These are phyloP conservation scores for Falco berigora DNA, from an alignment of 2,797 vertebrate genomes.

Conservation along the genomic window DNA sequence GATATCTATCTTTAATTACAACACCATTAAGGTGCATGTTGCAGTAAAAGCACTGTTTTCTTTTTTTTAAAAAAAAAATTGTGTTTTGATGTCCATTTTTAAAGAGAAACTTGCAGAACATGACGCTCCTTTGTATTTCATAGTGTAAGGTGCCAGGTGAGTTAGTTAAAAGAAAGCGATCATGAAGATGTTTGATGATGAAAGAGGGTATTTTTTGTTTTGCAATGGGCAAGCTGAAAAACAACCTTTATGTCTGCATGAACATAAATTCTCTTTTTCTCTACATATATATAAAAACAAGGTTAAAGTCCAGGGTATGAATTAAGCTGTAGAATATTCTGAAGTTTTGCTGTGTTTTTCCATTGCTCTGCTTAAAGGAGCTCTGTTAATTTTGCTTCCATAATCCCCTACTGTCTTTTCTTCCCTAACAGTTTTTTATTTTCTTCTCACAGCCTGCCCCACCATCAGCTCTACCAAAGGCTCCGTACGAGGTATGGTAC, in stretches of 20 bases:
- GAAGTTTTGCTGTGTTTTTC: neutral
- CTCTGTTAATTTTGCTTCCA: neutral
- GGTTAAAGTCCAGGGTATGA: neutral
- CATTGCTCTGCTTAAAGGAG: neutral
- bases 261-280: neutral
- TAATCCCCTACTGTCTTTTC: neutral
- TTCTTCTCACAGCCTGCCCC: constrained; percentile 59
- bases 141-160: neutral
- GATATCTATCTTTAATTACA: neutral
- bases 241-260: neutral
- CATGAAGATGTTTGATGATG: neutral
- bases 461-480: neutral
- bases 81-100: neutral
- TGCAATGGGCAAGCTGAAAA: neutral
- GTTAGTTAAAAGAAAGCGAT: neutral
- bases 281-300: neutral
- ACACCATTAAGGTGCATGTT: neutral
- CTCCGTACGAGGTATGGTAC: constrained; percentile 55
- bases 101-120: neutral
- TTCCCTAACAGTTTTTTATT: neutral
- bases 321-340: neutral
- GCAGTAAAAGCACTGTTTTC: neutral
- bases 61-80: neutral
- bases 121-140: neutral
- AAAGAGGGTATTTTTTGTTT: neutral